Evolutionary conservation across 2,113 vertebrate species (phyloP).

Genomic region (Megalops atlanticus): DNA sequence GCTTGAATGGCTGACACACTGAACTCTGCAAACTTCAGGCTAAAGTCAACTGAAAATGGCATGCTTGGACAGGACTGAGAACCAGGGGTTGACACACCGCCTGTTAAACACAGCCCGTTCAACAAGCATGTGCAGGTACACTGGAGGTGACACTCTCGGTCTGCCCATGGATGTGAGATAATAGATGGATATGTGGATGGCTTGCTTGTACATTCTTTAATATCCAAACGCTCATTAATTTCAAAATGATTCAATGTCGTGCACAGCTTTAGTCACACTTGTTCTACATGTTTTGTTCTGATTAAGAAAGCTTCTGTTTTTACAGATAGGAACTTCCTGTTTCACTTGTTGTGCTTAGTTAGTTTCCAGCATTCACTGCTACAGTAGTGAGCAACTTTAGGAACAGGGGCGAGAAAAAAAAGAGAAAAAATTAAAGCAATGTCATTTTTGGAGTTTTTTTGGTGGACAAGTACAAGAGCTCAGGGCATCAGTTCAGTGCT

Average conservation of each 20-base stretch:
- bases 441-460: no score
- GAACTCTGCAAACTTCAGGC: neutral
- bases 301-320: conserved; percentile 12
- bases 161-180: no score
- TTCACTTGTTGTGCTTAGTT: neutral
- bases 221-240: no score
- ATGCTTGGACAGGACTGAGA: neutral
- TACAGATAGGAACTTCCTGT: neutral
- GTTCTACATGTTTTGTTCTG: neutral
- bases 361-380: neutral
- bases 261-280: neutral
- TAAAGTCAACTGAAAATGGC: neutral
- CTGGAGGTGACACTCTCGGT: no score
- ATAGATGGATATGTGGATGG: no score
- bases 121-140: neutral
- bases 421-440: neutral
- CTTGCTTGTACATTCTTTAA: no score
- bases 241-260: neutral
- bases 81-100: neutral
- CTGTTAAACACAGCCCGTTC: neutral
- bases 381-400: neutral
- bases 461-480: neutral
- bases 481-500: neutral
- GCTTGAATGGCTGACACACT: neutral
- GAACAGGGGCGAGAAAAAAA: neutral